These are phyloP conservation scores for Lasioglossum vierecki DNA, from an alignment of 2,888 invertebrate genomes.

Conservation along the genomic window DNA sequence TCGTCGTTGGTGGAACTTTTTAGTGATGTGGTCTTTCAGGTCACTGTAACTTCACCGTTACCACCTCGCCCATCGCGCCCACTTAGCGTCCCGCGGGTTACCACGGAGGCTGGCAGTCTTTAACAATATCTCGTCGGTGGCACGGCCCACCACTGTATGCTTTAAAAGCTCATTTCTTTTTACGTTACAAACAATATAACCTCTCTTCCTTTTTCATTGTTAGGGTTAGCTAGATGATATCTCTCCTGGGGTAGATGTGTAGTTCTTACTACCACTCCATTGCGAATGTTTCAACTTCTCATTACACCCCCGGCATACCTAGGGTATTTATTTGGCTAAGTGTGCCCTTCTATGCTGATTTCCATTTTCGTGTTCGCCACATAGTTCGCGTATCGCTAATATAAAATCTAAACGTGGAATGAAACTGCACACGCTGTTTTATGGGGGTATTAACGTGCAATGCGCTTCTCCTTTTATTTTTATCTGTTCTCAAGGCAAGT, in stretches of 20 bases:
- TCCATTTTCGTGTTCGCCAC: slow-evolving; percentile 34
- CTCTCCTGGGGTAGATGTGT: slow-evolving; percentile 20
- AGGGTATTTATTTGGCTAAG: slow-evolving; percentile 28
- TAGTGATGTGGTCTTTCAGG: too few relatives aligned
- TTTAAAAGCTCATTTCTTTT: slow-evolving; percentile 40
- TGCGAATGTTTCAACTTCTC: slow-evolving; percentile 21
- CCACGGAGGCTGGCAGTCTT: too few relatives aligned
- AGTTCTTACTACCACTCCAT: background rate
- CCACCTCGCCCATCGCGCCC: too few relatives aligned
- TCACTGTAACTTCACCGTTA: too few relatives aligned
- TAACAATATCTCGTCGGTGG: too few relatives aligned
- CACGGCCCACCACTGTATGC: slow-evolving; percentile 34
- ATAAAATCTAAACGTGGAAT: slow-evolving; percentile 15
- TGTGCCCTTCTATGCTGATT: slow-evolving; percentile 38
- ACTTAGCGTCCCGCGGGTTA: too few relatives aligned
- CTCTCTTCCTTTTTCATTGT: slow-evolving; percentile 15
- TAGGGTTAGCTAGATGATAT: slow-evolving; percentile 17
- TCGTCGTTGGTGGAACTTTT: too few relatives aligned
- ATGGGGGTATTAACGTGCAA: slow-evolving; percentile 11
- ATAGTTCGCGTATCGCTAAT: slow-evolving; percentile 14
- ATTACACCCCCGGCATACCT: slow-evolving; percentile 26
- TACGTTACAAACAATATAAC: slow-evolving; percentile 20
- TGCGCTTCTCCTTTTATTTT: slow-evolving; percentile 2
- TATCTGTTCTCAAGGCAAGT: background rate
- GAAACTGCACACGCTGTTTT: background rate